Evolutionary conservation across 2,797 vertebrate species (phyloP).

Genomic region (Acomys russatus): DNA sequence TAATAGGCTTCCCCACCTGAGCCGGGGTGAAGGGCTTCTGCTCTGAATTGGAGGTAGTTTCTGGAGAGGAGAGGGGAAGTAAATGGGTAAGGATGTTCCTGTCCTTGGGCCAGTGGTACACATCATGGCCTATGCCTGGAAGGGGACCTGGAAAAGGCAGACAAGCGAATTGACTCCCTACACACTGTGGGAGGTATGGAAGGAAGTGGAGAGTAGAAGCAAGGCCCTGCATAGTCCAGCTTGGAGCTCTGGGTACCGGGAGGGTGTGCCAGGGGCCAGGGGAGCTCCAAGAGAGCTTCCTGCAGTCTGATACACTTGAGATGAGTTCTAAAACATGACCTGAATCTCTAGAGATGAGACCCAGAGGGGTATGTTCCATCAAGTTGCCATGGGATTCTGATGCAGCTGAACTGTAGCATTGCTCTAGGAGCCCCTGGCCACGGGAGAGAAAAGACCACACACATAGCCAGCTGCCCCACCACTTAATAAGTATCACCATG

Average conservation of each 20-base stretch:
- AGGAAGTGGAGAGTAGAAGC: not conserved
- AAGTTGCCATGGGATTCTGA: conserved; percentile 4
- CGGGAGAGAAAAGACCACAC: not conserved
- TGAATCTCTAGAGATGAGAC: not conserved
- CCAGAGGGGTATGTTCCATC: not conserved
- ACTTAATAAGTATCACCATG: not conserved
- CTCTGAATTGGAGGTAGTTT: not conserved
- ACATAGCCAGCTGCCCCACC: not conserved
- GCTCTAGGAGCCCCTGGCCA: not conserved
- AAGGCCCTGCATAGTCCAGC: not conserved
- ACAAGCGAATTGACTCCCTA: not conserved
- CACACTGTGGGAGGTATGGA: not conserved
- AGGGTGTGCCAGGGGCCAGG: not conserved
- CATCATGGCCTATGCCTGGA: not conserved
- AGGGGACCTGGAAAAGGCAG: not conserved
- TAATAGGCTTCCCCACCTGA: not conserved
- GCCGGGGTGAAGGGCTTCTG: not conserved
- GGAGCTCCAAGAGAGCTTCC: conserved; percentile 18
- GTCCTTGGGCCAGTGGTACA: not conserved
- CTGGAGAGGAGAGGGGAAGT: not conserved
- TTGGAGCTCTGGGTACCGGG: not conserved
- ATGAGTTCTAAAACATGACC: not conserved
- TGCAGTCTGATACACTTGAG: not conserved
- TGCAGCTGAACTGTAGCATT: not conserved
- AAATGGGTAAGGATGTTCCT: not conserved